Evolutionary conservation across 35 echinoderm and acorn worm species (phyloP), one percentile per base, ranked within the genome.

Genomic region (Chiridota heheva): DNA sequence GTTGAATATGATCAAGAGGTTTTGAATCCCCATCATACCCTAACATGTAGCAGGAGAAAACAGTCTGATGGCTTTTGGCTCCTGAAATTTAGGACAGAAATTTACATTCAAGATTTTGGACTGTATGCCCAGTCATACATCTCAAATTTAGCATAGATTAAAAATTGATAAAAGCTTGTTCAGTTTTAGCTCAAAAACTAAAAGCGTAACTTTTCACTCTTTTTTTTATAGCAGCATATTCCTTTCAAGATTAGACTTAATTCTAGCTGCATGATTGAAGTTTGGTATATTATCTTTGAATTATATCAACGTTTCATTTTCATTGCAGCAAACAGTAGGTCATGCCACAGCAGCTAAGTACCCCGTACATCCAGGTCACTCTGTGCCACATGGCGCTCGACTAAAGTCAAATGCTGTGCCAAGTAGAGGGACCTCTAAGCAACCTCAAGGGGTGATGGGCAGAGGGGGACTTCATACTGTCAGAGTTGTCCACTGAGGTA

Each of bases 321-420:
- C 27, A 78, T 69, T 68, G 32, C 77, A 96, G 92, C 92, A 96
- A 96, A 96, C 92, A 5, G 53, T 96, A 61, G 92, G 92, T 25
- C 92, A 96, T 78, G 92, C 92, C 5, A 76, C 80, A 27, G 92
- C 92, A 37, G 37, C 87, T 28, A 65, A 82, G 17, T 90, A 96
- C 29, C 87, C 92, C 10, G 43, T 32, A 10, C 58, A n/a, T 38
- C 75, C 58, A 27, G 58, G 48, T 29, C 76, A 20, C 22, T 82
- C 75, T 20, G 73, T 74, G 18, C 58, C 40, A 51, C 82, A 70
- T 38, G 44, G 37, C 39, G 59, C 58, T 70, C 73, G 36, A 18
- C 63, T 36, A n/a, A 75, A 75, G 60, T 55, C 59, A 42, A 26
- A 68, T 78, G 37, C 22, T 47, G 41, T 78, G 90, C 20, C 55